These are phyloP conservation scores for Silurus aristotelis DNA, from an alignment of 2,797 vertebrate species.

Conservation along the genomic window DNA sequence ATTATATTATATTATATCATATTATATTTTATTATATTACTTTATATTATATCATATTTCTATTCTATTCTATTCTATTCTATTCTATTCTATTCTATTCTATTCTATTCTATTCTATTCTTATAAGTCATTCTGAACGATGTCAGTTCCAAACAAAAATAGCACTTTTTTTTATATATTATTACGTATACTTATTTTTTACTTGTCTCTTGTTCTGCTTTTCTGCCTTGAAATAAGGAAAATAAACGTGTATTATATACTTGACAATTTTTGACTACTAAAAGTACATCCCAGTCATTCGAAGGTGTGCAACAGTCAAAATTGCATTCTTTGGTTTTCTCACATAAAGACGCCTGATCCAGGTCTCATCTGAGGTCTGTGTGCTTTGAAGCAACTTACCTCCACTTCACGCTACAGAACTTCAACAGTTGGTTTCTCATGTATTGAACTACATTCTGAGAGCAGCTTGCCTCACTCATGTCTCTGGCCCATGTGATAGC, in stretches of 20 bases:
- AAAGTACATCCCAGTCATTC: background rate
- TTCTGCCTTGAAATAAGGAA: background rate
- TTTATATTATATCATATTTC: too few relatives aligned
- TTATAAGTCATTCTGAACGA: too few relatives aligned
- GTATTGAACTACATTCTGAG: slow-evolving; percentile 75
- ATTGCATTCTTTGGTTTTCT: background rate
- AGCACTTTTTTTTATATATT: background rate
- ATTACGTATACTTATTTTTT: background rate
- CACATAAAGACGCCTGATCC: slow-evolving; percentile 12
- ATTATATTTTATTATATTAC: too few relatives aligned
- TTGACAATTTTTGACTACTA: background rate
- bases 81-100: too few relatives aligned
- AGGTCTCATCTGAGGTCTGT: slow-evolving; percentile 23
- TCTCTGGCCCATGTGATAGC: slow-evolving; percentile 74
- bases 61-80: too few relatives aligned
- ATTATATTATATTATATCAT: too few relatives aligned
- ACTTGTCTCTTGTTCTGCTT: background rate
- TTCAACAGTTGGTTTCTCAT: slow-evolving; percentile 76
- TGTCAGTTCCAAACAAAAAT: background rate
- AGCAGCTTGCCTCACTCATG: slow-evolving; percentile 78
- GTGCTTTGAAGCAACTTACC: slow-evolving; percentile 65
- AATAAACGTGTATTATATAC: background rate
- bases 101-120: too few relatives aligned
- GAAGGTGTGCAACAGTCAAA: background rate
- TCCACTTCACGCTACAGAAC: slow-evolving; percentile 75